phyloP scores from a whole-genome alignment of 2,797 vertebrate species.

The Argyrosomus regius region DNA sequence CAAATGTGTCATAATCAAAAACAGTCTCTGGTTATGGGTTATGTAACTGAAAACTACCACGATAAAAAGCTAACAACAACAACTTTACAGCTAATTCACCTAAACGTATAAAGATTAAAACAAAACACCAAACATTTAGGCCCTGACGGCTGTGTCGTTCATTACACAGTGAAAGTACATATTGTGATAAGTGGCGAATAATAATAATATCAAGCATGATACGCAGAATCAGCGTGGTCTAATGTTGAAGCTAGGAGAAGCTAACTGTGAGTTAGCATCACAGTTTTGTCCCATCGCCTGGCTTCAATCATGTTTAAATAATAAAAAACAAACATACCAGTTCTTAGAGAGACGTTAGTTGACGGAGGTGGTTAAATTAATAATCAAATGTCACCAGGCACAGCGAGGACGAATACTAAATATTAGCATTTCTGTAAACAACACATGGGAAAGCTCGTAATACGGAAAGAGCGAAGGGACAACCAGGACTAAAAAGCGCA shows the following conservation, averaged over 20 bases:
- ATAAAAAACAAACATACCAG: slow-evolving; percentile 32
- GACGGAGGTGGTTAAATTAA: background rate
- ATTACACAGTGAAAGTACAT: background rate
- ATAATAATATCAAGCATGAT: background rate
- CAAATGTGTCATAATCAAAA: no score
- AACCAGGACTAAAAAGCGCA: slow-evolving; percentile 20
- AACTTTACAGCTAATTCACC: background rate
- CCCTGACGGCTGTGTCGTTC: background rate
- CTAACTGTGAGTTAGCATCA: slow-evolving; percentile 15
- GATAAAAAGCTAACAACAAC: background rate
- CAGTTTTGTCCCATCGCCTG: background rate
- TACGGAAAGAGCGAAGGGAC: slow-evolving; percentile 62
- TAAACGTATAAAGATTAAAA: background rate
- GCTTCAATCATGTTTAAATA: background rate
- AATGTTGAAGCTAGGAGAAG: slow-evolving; percentile 17
- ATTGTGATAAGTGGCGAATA: background rate
- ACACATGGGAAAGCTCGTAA: background rate
- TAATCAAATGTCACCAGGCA: background rate
- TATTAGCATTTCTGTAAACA: slow-evolving; percentile 11
- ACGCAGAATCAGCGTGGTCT: slow-evolving; percentile 17
- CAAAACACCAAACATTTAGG: background rate
- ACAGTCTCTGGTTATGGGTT: no score
- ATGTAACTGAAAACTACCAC: no score
- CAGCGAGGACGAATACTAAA: background rate
- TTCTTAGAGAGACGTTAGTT: background rate